These are phyloP conservation scores for Paedocypris sp. DNA, from an alignment of 2,113 vertebrate species.

Conservation along the genomic window DNA sequence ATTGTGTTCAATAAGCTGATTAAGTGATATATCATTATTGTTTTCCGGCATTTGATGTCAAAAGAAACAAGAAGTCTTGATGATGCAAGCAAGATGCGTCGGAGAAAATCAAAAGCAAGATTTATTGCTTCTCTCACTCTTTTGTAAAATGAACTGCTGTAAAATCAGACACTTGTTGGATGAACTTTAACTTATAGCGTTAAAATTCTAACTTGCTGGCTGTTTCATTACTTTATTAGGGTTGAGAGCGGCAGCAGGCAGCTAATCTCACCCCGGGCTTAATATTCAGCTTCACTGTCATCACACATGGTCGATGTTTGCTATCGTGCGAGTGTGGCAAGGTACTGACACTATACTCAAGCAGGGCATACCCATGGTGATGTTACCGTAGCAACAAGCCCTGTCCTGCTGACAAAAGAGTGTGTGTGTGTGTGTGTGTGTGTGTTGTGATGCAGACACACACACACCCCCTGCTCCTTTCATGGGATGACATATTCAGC, in stretches of 20 bases:
- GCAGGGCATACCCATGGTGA: conserved; percentile 34
- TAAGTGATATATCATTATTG: no score
- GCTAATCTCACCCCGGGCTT: background rate
- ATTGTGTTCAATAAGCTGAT: no score
- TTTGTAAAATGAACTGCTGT: no score
- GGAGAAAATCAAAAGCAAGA: no score
- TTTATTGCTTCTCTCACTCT: no score
- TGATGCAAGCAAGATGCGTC: no score
- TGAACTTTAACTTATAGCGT: no score
- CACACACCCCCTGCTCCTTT: conserved; percentile 26
- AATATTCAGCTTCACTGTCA: background rate
- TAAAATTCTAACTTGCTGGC: background rate
- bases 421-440: conserved; percentile 36
- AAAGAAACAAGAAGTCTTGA: no score
- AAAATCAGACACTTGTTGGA: no score
- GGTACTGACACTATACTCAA: conserved; percentile 28
- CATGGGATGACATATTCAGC: conserved; percentile 53
- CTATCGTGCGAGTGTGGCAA: background rate
- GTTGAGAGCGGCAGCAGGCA: background rate
- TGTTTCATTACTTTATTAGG: background rate
- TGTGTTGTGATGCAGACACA: conserved; percentile 34
- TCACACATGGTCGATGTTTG: conserved; percentile 1
- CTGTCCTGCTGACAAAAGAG: conserved; percentile 35
- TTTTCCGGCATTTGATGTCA: no score
- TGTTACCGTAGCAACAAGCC: conserved; percentile 35